These are phyloP conservation scores for Eupithecia centaureata DNA, from an alignment of 2,888 invertebrate species.

Conservation along the genomic window DNA sequence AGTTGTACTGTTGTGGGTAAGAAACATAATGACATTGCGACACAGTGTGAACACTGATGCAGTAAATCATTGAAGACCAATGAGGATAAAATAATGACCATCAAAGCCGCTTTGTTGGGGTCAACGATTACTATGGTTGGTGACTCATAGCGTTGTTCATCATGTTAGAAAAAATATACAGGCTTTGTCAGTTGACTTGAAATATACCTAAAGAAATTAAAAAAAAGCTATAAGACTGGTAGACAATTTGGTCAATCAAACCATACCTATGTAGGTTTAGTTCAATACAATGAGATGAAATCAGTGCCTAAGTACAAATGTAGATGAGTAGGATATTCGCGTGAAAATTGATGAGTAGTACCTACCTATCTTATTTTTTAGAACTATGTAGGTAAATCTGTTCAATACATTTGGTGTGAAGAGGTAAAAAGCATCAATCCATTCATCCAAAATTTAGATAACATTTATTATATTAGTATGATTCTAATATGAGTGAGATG, in stretches of 20 bases:
- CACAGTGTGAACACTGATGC: slow-evolving; percentile 65
- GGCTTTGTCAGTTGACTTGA: not conserved
- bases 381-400: too few relatives aligned
- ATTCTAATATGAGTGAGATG: too few relatives aligned
- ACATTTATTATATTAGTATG: too few relatives aligned
- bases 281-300: not conserved
- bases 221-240: not conserved
- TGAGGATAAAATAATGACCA: slow-evolving; percentile 11
- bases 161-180: not conserved
- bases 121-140: not conserved
- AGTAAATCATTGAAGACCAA: slow-evolving; percentile 44
- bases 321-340: not conserved
- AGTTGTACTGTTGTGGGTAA: slow-evolving; percentile 63
- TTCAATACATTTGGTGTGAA: too few relatives aligned
- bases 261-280: not conserved
- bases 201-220: too few relatives aligned
- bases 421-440: too few relatives aligned
- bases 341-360: too few relatives aligned
- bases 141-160: not conserved
- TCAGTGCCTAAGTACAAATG: not conserved
- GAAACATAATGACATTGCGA: slow-evolving; percentile 74
- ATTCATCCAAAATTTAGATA: too few relatives aligned
- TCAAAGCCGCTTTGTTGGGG: not conserved
- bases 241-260: not conserved
- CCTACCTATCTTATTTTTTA: too few relatives aligned